phyloP scores from a whole-genome alignment of 2,797 vertebrate species.

The Petrocephalus schoutedeni region DNA sequence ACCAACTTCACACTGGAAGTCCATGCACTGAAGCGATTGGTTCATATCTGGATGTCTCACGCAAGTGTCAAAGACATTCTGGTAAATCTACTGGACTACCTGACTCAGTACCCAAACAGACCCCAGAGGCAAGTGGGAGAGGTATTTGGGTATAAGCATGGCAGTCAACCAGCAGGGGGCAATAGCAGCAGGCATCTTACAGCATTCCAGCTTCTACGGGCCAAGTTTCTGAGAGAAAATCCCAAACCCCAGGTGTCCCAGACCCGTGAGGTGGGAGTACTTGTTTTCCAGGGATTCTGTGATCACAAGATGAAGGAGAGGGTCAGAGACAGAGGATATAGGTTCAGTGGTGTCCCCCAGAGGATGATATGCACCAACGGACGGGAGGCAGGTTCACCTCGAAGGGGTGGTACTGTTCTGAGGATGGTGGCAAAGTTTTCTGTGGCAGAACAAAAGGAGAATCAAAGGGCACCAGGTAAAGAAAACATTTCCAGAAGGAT shows the following conservation, averaged over 20 bases:
- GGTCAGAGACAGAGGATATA: conserved; percentile 23
- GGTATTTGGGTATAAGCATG: conserved; percentile 33
- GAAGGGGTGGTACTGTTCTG: conserved; percentile 64
- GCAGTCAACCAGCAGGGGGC: conserved; percentile 21
- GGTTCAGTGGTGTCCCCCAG: neutral
- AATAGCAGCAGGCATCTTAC: conserved; percentile 53
- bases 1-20: conserved; percentile 48
- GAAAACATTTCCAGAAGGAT: conserved; percentile 21
- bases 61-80: conserved; percentile 69
- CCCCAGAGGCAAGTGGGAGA: conserved; percentile 22
- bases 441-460: conserved; percentile 60
- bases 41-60: conserved; percentile 56
- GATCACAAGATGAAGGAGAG: conserved; percentile 25
- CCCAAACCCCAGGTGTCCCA: conserved; percentile 64
- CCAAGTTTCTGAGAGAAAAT: conserved; percentile 73
- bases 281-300: conserved; percentile 46
- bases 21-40: conserved; percentile 67
- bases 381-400: neutral
- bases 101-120: conserved; percentile 45
- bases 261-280: conserved; percentile 74
- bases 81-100: conserved; percentile 72
- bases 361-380: conserved; percentile 43
- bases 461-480: conserved; percentile 43
- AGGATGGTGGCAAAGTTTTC: conserved; percentile 73
- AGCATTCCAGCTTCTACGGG: conserved; percentile 79